Percentiles rank a stretch among this genome's conserved stretches.
Conservation (phyloP, 1,140 invertebrate species). For the Saccostrea echinata region DNA sequence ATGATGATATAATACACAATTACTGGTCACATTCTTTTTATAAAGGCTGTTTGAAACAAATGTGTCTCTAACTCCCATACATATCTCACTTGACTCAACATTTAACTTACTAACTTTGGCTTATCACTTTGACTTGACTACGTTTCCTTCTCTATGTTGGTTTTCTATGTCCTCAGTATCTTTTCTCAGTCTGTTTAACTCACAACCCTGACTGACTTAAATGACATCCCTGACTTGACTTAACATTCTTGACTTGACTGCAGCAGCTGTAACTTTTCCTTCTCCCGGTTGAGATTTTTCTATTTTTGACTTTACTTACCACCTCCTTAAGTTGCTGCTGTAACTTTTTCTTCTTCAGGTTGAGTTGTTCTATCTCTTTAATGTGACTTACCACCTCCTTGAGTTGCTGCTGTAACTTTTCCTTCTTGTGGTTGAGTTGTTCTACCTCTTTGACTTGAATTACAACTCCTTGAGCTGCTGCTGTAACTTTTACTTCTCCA, state of each 20-base stretch:
- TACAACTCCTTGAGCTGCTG: slow-evolving; percentile 78
- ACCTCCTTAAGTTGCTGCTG: slow-evolving; percentile 78
- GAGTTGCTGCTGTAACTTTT: slow-evolving; percentile 76
- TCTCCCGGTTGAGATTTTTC: slow-evolving; percentile 76
- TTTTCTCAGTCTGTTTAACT: slow-evolving; percentile 77
- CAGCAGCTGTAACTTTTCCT: slow-evolving; percentile 74
- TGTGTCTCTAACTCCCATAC: too few relatives aligned
- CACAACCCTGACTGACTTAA: slow-evolving; percentile 58
- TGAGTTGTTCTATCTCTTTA: slow-evolving; percentile 76
- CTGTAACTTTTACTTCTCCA: slow-evolving; percentile 78
- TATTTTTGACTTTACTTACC: slow-evolving; percentile 70
- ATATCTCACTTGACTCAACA: too few relatives aligned
- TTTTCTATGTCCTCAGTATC: too few relatives aligned
- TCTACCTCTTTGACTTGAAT: too few relatives aligned
- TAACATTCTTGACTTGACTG: slow-evolving; percentile 78
- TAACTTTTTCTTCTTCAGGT: slow-evolving; percentile 77
- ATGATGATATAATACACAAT: too few relatives aligned
- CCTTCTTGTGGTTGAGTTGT: slow-evolving; percentile 77
- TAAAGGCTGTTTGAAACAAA: too few relatives aligned
- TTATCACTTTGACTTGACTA: too few relatives aligned
- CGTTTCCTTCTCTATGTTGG: too few relatives aligned
- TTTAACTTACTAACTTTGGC: too few relatives aligned
- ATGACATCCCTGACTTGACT: too few relatives aligned
- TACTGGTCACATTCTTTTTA: too few relatives aligned
- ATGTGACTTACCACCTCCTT: slow-evolving; percentile 76